phyloP scores from a whole-genome alignment of 1,140 invertebrate genomes.

The honey bee (Apis mellifera) region Amel_HAv3.1 CM009940.2:8629501-8630000 shows the following conservation, averaged over 20 bases:
- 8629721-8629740: no score
- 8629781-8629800: constrained; percentile 68
- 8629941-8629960: constrained; percentile 66
- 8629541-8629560: not conserved
- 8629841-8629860: constrained; percentile 69
- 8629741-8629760: not conserved
- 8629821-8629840: constrained; percentile 74
- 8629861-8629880: constrained; percentile 14
- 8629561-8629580: constrained; percentile 8
- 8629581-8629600: not conserved
- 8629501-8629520: not conserved
- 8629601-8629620: not conserved
- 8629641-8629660: not conserved
- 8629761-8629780: constrained; percentile 4
- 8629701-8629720: not conserved
- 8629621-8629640: not conserved
- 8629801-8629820: constrained; percentile 70
- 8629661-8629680: no score
- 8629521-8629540: not conserved
- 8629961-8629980: constrained; percentile 65
- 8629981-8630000: constrained; percentile 23
- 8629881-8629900: constrained; percentile 8
- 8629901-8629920: no score
- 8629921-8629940: constrained; percentile 56
- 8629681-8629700: not conserved